Percentiles rank a stretch among this genome's conserved stretches.
Conservation (phyloP, 2,888 invertebrate genomes). For the Amblyjoppa fuscipennis region DNA sequence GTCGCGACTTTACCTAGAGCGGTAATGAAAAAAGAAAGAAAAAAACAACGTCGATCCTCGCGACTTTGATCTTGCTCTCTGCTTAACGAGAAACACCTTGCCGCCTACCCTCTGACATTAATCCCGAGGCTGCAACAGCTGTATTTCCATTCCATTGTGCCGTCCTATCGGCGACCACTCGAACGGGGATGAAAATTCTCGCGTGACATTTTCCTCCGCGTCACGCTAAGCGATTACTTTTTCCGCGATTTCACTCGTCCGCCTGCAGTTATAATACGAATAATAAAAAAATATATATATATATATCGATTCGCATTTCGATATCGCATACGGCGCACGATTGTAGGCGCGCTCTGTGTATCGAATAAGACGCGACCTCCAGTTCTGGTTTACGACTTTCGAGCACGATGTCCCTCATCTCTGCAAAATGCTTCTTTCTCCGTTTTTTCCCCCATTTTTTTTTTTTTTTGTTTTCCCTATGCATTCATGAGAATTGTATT, state of each 20-base stretch:
- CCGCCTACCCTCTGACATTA: constrained; percentile 46
- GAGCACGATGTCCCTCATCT: constrained; percentile 10
- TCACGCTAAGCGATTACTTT: background rate
- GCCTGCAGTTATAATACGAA: background rate
- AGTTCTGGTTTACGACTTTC: constrained; percentile 29
- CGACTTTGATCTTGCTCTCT: background rate
- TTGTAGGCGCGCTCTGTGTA: background rate
- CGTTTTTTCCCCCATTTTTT: background rate
- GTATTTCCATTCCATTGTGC: constrained; percentile 7
- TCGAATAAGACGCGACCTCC: background rate
- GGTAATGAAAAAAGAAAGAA: constrained; percentile 22
- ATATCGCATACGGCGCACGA: background rate
- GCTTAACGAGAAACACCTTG: constrained; percentile 24
- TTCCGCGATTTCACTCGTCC: background rate
- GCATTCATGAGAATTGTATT: constrained; percentile 29
- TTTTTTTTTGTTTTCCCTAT: background rate
- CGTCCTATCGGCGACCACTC: background rate
- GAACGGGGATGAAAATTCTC: constrained; percentile 23
- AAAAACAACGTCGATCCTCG: constrained; percentile 10
- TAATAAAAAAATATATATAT: background rate
- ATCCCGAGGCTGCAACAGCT: constrained; percentile 16
- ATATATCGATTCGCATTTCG: background rate
- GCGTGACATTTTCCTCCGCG: constrained; percentile 35
- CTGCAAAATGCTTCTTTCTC: constrained; percentile 23
- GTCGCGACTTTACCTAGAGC: background rate